Evolutionary conservation across 2,113 vertebrate genomes (phyloP).

Genomic region (Bos javanicus): DNA sequence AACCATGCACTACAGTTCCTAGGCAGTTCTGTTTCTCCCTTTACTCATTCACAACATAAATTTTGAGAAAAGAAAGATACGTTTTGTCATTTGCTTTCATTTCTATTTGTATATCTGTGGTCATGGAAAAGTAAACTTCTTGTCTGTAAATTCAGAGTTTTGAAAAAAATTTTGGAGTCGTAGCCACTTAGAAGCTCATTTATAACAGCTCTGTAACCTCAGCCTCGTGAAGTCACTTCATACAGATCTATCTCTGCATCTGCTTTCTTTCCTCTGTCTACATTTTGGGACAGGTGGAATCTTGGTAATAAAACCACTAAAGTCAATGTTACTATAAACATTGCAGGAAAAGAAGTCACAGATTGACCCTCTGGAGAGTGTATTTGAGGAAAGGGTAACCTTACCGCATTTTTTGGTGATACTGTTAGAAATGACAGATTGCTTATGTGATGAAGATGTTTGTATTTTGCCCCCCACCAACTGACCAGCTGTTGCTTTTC

Average conservation of each 20-base stretch:
- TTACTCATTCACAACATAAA: neutral
- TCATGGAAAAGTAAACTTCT: neutral
- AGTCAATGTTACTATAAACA: neutral
- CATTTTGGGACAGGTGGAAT: neutral
- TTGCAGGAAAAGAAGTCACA: neutral
- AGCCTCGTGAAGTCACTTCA: neutral
- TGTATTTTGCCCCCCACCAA: neutral
- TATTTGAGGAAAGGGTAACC: neutral
- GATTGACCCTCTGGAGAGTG: neutral
- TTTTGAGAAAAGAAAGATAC: neutral
- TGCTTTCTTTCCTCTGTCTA: neutral
- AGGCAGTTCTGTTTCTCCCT: neutral
- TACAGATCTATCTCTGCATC: neutral
- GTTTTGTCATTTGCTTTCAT: constrained; percentile 25
- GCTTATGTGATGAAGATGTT: neutral
- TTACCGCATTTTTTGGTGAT: neutral
- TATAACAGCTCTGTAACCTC: neutral
- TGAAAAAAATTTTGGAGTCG: neutral
- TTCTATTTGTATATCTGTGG: neutral
- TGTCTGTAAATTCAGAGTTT: neutral
- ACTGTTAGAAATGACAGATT: neutral
- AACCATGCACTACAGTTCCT: neutral
- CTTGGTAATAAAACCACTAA: neutral
- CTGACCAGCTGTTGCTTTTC: neutral
- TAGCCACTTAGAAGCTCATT: neutral